Conservation (phyloP, 2,113 vertebrate genomes). For the Telmatochromis sp. region DNA sequence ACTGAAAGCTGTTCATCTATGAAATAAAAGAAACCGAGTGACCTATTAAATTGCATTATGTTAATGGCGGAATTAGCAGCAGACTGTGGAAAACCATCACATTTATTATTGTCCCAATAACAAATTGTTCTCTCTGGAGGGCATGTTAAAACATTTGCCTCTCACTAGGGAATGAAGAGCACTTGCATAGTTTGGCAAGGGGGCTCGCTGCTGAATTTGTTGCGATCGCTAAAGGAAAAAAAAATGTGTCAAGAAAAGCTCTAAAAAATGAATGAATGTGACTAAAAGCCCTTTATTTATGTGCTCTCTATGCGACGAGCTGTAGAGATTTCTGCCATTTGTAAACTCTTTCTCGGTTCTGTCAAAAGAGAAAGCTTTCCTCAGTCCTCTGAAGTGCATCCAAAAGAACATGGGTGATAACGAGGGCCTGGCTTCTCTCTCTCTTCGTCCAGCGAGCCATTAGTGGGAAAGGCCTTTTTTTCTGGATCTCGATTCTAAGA, state of each 20-base stretch:
- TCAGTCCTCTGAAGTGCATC: conserved; percentile 30
- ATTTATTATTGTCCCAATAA: conserved; percentile 35
- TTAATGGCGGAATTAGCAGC: conserved; percentile 40
- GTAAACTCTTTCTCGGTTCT: conserved; percentile 7
- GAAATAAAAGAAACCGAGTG: conserved; percentile 40
- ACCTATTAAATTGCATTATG: conserved; percentile 44
- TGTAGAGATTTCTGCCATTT: conserved; percentile 8
- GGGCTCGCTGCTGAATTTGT: not conserved
- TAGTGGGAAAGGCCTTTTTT: conserved; percentile 19
- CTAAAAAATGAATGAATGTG: not conserved
- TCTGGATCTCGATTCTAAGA: not conserved
- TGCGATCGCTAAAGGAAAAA: not conserved
- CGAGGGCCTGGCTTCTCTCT: conserved; percentile 20
- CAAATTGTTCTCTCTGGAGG: conserved; percentile 22
- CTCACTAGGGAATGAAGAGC: not conserved
- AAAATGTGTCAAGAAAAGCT: not conserved
- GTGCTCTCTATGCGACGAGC: not conserved
- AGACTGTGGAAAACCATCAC: conserved; percentile 30
- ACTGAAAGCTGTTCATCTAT: conserved; percentile 38
- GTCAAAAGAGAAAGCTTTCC: conserved; percentile 12
- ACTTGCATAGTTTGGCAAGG: not conserved
- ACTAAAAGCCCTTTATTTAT: conserved; percentile 13
- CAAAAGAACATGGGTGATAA: conserved; percentile 56
- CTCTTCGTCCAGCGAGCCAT: conserved; percentile 34
- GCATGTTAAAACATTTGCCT: not conserved